Percentiles rank a stretch among this genome's conserved stretches.
phyloP scores from a whole-genome alignment of 1,140 invertebrate genomes.

The Cherax destructor region DNA sequence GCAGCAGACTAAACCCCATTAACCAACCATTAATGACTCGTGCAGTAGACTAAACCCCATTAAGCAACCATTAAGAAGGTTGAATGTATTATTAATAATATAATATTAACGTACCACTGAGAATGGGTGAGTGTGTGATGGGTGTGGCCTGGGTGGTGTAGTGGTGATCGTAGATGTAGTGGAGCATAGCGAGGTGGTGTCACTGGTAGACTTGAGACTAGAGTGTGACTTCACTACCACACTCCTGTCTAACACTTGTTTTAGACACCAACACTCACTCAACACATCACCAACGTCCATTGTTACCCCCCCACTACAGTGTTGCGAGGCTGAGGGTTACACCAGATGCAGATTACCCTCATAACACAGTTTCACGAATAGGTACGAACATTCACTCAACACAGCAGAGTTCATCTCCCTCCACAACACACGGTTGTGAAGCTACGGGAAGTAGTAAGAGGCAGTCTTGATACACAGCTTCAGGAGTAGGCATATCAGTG shows the following conservation, averaged over 20 bases:
- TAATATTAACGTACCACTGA: neutral
- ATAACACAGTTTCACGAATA: no score
- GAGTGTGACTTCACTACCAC: neutral
- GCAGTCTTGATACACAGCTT: no score
- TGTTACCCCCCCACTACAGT: no score
- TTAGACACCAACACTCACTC: slow-evolving; percentile 23
- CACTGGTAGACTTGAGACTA: neutral
- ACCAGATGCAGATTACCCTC: no score
- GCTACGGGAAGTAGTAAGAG: no score
- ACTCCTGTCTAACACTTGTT: neutral
- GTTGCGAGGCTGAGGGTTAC: no score
- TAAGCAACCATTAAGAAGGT: neutral
- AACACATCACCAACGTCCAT: slow-evolving; percentile 22
- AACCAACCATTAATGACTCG: neutral
- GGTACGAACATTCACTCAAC: no score
- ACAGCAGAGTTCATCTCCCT: no score
- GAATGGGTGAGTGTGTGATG: neutral
- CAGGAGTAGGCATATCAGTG: no score
- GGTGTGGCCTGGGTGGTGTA: neutral
- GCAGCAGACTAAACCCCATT: neutral
- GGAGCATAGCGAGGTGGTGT: neutral
- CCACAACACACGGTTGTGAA: no score
- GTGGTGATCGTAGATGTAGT: neutral
- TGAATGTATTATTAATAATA: neutral
- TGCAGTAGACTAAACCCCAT: neutral